These are phyloP conservation scores for Alloplasta piceator DNA, from an alignment of 2,888 invertebrate genomes.

Conservation along the genomic window DNA sequence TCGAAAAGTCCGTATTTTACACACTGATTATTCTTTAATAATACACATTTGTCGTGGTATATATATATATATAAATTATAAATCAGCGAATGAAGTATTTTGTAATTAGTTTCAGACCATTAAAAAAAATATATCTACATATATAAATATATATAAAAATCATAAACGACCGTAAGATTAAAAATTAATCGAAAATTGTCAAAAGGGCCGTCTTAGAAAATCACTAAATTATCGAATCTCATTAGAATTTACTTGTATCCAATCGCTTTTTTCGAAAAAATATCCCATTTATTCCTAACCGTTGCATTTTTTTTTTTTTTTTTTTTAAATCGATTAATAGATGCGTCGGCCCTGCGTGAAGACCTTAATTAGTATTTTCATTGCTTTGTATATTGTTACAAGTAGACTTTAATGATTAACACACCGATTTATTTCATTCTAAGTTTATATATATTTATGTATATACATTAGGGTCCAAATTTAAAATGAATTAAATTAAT, in stretches of 20 bases:
- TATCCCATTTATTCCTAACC: conserved; percentile 72
- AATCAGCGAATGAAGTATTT: conserved; percentile 69
- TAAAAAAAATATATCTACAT: too few relatives aligned
- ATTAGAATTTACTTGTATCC: conserved; percentile 68
- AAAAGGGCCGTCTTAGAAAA: conserved; percentile 41
- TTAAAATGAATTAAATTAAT: too few relatives aligned
- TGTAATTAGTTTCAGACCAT: conserved; percentile 69
- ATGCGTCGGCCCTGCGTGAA: conserved; percentile 43
- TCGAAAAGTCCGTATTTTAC: conserved; percentile 53
- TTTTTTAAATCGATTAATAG: conserved; percentile 29
- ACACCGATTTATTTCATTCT: conserved; percentile 68
- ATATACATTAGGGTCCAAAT: conserved; percentile 47
- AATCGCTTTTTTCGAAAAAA: conserved; percentile 62
- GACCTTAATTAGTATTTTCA: conserved; percentile 64
- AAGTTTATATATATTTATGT: conserved; percentile 74
- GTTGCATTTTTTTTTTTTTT: conserved; percentile 36
- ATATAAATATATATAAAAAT: conserved; percentile 13
- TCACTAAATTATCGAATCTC: conserved; percentile 73
- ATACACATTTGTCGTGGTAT: conserved; percentile 69
- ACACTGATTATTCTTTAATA: conserved; percentile 62
- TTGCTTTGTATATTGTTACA: conserved; percentile 75
- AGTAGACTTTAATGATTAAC: conserved; percentile 71
- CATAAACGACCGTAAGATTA: conserved; percentile 53
- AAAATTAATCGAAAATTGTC: conserved; percentile 35
- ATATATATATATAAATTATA: conserved; percentile 43